Conservation (phyloP, 2,888 invertebrate species). For the Drosophila imparisetae region DNA sequence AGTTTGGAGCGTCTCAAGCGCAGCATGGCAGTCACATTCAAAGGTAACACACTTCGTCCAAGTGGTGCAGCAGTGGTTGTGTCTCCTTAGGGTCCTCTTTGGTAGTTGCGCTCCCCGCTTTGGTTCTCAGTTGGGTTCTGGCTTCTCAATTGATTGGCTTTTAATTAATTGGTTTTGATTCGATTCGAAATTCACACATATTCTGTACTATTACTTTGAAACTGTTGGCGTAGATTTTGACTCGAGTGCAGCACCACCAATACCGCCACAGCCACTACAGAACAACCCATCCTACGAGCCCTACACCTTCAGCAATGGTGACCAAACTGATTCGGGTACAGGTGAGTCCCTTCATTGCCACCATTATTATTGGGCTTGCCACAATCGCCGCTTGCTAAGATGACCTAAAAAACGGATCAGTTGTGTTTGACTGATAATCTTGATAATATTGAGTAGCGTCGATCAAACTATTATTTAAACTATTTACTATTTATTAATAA, state of each 20-base stretch:
- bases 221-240: slow-evolving; percentile 79
- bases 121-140: slow-evolving; percentile 15
- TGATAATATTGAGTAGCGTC: background rate
- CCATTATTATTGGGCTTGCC: background rate
- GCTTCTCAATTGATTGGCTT: background rate
- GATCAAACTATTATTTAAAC: too few species aligned
- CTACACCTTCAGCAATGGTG: slow-evolving; percentile 70
- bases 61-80: slow-evolving; percentile 44
- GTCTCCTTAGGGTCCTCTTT: slow-evolving; percentile 18
- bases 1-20: slow-evolving; percentile 68
- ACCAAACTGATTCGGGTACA: slow-evolving; percentile 42
- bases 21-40: slow-evolving; percentile 81
- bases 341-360: slow-evolving; percentile 40
- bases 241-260: slow-evolving; percentile 79
- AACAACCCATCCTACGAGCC: slow-evolving; percentile 84
- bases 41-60: slow-evolving; percentile 71
- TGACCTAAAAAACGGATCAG: slow-evolving; percentile 4
- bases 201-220: slow-evolving; percentile 45
- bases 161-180: slow-evolving; percentile 49
- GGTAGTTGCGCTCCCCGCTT: slow-evolving; percentile 22
- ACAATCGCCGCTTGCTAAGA: slow-evolving; percentile 4
- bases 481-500: too few species aligned
- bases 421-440: background rate
- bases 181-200: slow-evolving; percentile 53
- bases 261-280: slow-evolving; percentile 88